Evolutionary conservation across 2,888 invertebrate species (phyloP), one percentile per base, ranked within the genome.

Genomic region (Keiferia lycopersicella): DNA sequence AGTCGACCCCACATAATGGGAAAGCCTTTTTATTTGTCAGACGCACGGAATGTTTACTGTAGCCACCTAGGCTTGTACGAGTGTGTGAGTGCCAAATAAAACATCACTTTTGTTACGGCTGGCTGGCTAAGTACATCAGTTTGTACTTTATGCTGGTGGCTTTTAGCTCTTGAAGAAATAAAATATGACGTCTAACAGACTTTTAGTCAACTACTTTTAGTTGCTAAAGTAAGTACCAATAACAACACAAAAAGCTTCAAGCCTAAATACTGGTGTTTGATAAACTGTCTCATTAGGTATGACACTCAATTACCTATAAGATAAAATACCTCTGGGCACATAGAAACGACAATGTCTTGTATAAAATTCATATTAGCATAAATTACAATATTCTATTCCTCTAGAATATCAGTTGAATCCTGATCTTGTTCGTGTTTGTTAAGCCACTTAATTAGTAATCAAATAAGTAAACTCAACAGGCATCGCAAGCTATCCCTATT

Each of bases 1-100:
- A 84, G 81, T 82, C 80, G 79, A 77, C 80, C 73, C 77, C 74
- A 76, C 77, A 77, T 83, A 84, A 85, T 82, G 81, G 79, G 75
- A 84, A 84, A 83, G 75, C 73, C 77, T 79, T 82, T 81, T 80
- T 82, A 80, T 83, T 81, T 75, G 73, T 69, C 74, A 73, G 69
- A 71, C 72, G 75, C 78, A 77, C 73, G 76, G 74, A 71, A 73
- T 75, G 75, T 78, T 81, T 78, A 50, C 50, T 78, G 76, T 73
- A 69, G 67, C 38, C 45, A 18, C 59, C 38, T 30, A 56, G 30
- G 34, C 26, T 26, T 14, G 22, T 16, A 48, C 48, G 48, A 11
- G 50, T 51, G 22, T 18, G 18, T 51, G 22, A 51, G 18, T 51
- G 11, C 20, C 20, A 18, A 51, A 22, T 11, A 51, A 18, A 51